Conservation (phyloP, 2,888 invertebrate genomes). For the Athalia cordata region DNA sequence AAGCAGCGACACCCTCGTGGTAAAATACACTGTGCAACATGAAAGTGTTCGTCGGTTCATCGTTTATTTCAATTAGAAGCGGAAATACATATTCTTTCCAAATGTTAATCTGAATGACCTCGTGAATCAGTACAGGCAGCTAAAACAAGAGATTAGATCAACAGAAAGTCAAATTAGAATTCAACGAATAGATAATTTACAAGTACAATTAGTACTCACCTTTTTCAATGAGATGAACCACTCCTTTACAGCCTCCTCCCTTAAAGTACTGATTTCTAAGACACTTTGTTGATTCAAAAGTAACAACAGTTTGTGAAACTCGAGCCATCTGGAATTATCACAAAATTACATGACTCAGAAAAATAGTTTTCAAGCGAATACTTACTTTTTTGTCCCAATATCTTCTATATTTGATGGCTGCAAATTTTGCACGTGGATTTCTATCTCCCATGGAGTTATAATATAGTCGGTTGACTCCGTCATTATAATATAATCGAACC, state of each 20-base stretch:
- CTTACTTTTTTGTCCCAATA: slow-evolving; percentile 80
- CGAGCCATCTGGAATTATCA: slow-evolving; percentile 81
- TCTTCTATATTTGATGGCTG: slow-evolving; percentile 79
- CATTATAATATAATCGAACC: slow-evolving; percentile 50
- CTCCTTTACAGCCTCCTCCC: slow-evolving; percentile 91
- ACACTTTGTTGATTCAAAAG: slow-evolving; percentile 92
- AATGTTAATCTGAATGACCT: slow-evolving; percentile 87
- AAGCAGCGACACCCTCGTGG: slow-evolving; percentile 87
- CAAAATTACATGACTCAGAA: neutral
- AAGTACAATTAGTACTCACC: slow-evolving; percentile 71
- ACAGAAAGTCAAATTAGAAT: neutral
- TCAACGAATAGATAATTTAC: neutral
- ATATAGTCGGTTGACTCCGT: slow-evolving; percentile 69
- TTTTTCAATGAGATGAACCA: slow-evolving; percentile 84
- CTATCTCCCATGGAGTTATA: slow-evolving; percentile 82
- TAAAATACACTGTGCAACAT: slow-evolving; percentile 87
- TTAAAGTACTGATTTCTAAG: slow-evolving; percentile 84
- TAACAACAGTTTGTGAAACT: slow-evolving; percentile 87
- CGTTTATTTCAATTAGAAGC: slow-evolving; percentile 81
- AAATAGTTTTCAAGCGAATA: slow-evolving; percentile 14
- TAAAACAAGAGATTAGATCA: slow-evolving; percentile 66
- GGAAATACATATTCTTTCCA: slow-evolving; percentile 92
- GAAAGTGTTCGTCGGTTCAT: slow-evolving; percentile 82
- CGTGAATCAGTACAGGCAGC: slow-evolving; percentile 86
- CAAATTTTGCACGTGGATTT: slow-evolving; percentile 84